These are phyloP conservation scores for Balanococcus diminutus DNA, from an alignment of 2,888 invertebrate species.

Conservation along the genomic window DNA sequence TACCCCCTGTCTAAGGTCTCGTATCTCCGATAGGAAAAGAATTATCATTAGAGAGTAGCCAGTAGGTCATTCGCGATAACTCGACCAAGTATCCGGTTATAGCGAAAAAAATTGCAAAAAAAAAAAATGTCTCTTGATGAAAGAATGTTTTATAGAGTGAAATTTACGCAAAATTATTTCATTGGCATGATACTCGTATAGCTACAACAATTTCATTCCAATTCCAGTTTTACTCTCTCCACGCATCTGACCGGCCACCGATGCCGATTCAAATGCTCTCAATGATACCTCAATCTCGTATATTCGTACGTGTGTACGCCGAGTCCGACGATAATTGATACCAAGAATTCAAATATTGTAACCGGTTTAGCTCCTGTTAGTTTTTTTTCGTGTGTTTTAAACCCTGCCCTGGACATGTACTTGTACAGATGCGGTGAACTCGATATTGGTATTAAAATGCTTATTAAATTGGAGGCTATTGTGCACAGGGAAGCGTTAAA, in stretches of 20 bases:
- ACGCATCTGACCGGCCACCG: not conserved
- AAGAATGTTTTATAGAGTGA: not conserved
- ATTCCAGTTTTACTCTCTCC: conserved; percentile 9
- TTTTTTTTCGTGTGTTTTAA: not conserved
- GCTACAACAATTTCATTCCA: conserved; percentile 18
- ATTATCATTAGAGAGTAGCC: not conserved
- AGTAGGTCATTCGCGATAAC: conserved; percentile 3
- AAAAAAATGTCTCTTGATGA: not conserved
- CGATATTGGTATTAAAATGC: not conserved
- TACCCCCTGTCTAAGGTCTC: not conserved
- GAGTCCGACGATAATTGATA: conserved; percentile 9
- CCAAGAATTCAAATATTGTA: not conserved
- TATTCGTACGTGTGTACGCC: not conserved
- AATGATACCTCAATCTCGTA: not conserved
- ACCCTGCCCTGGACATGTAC: not conserved
- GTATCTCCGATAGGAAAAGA: not conserved
- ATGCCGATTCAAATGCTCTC: conserved; percentile 21
- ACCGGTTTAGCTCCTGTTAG: not conserved
- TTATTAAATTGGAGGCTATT: not conserved
- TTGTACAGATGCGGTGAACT: not conserved
- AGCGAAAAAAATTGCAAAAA: not conserved
- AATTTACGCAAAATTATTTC: not conserved
- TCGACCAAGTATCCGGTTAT: not conserved
- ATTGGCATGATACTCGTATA: not conserved
- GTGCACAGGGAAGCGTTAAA: too few relatives aligned